Evolutionary conservation across 2,797 vertebrate species (phyloP), one percentile per base, ranked within the genome.

Genomic region (Melopsittacus undulatus): DNA sequence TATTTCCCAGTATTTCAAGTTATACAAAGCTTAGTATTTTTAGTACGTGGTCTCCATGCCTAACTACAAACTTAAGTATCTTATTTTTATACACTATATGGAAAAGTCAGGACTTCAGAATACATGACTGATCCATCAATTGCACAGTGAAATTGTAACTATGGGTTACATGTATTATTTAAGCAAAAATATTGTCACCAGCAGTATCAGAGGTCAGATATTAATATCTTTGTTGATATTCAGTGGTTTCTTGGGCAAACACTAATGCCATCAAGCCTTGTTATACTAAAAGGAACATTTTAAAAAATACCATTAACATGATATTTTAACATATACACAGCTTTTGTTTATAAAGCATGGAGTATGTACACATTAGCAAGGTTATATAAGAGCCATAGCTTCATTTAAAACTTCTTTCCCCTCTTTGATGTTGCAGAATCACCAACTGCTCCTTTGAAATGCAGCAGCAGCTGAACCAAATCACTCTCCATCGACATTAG

Each of bases 401-500:
- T 81, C 6, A 4, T 63, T 51, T 80, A 72, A 90, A 83, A 75
- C 21, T 80, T 91, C 54, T 61, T 86, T 77, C 43, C 46, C 36
- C 45, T 76, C 92, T 96, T 96, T 95, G 74, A 90, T 88, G 89
- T 93, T 95, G 43, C 54, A 91, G 72, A 90, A 81, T 87, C 81
- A 87, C 84, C 84, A 76, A 16, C 57, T 79, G 64, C 11, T 92
- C 63, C 74, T 93, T 92, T 96, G 93, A 96, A 94, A 92, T 69
- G 62, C 26, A 92, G 70, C 77, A 93, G 77, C 94, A 94, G 88
- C 88, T 94, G 95, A 97, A 90, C 62, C 92, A 92, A 90, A 95
- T 95, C 93, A 92, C 54, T 92, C 82, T 91, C 89, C 76, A 75
- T 81, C 3, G 29, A 78, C 80, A 18, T 61, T 57, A 70, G 77